phyloP scores from a whole-genome alignment of 2,797 vertebrate genomes.

The Lophotriccus pileatus region DNA sequence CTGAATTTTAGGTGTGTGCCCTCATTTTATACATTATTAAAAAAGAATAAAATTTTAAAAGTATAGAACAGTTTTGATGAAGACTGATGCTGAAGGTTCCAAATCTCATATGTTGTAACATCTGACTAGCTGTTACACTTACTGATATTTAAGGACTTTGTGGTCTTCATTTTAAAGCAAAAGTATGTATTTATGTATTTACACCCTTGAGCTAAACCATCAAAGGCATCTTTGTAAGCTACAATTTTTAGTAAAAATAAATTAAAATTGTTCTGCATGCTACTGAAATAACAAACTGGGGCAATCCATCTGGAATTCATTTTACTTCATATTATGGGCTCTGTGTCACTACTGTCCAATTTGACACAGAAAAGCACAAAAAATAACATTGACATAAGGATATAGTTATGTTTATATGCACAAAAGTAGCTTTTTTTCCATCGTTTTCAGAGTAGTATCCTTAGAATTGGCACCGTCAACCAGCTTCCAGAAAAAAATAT shows the following conservation, averaged over 20 bases:
- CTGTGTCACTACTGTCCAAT: slow-evolving; percentile 61
- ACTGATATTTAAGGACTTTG: neutral
- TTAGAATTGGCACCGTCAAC: slow-evolving; percentile 13
- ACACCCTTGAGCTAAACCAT: slow-evolving; percentile 24
- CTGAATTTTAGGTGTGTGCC: neutral
- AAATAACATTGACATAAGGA: slow-evolving; percentile 69
- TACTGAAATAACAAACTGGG: slow-evolving; percentile 53
- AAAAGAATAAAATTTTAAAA: neutral
- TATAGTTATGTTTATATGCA: slow-evolving; percentile 61
- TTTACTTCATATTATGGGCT: slow-evolving; percentile 40
- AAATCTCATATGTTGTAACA: neutral
- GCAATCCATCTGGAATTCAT: slow-evolving; percentile 66
- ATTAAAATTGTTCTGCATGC: slow-evolving; percentile 48
- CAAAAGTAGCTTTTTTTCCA: neutral
- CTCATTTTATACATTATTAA: neutral
- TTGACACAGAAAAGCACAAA: slow-evolving; percentile 58
- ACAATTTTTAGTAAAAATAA: slow-evolving; percentile 60
- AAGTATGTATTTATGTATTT: slow-evolving; percentile 25
- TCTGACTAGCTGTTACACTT: neutral
- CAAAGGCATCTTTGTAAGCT: slow-evolving; percentile 50
- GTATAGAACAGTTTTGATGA: neutral
- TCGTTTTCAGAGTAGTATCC: slow-evolving; percentile 42
- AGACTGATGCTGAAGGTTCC: neutral
- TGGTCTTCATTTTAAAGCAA: slow-evolving; percentile 2
- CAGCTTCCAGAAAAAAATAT: neutral